phyloP scores from a whole-genome alignment of 2,113 vertebrate species.

The Bettongia penicillata region DNA sequence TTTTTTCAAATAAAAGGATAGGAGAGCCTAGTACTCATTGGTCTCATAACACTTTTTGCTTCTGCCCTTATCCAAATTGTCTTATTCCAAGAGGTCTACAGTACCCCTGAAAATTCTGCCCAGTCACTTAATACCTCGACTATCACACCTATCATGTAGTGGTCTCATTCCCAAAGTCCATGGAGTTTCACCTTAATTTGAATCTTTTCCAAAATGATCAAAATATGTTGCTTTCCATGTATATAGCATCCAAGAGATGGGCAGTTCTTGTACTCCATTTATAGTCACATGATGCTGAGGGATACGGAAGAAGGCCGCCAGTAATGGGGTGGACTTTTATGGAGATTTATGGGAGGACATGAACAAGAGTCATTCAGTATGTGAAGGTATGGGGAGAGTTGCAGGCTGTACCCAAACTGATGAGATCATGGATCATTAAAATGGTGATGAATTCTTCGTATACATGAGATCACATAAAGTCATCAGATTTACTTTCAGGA shows the following conservation, averaged over 20 bases:
- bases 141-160: not conserved
- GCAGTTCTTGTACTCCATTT: not conserved
- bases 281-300: not conserved
- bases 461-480: not conserved
- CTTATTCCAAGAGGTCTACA: not conserved
- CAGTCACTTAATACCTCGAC: not conserved
- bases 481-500: not conserved
- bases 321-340: not conserved
- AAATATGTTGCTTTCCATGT: not conserved
- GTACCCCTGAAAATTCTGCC: not conserved
- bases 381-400: not conserved
- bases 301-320: not conserved
- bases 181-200: not conserved
- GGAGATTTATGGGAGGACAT: not conserved
- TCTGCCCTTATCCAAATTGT: not conserved
- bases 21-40: not conserved
- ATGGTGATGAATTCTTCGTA: not conserved
- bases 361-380: not conserved
- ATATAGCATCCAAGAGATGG: not conserved
- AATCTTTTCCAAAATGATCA: not conserved
- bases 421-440: not conserved
- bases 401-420: not conserved
- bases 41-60: not conserved
- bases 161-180: not conserved
- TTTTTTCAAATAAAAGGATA: not conserved